Base-by-base conservation (phyloP, 1,140 invertebrate genomes). In the Drosophila sechellia region DNA sequence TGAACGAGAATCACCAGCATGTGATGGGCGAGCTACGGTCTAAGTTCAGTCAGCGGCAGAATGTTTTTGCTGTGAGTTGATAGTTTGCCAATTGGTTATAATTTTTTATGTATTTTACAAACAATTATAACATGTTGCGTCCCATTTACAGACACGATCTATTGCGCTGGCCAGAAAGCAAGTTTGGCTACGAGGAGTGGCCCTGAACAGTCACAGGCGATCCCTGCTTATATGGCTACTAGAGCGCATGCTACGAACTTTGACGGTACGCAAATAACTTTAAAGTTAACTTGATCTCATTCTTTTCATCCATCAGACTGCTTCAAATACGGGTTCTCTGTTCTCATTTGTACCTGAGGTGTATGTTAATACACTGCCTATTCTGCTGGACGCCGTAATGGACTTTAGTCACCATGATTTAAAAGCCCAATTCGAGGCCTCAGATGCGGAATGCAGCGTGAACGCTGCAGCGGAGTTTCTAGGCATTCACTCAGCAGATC, bases 281-380 rank as follows among this genome's bases (percentile, higher is more conserved):
- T 6, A 12, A n/a, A n/a, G n/a, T n/a, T n/a, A n/a, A n/a, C n/a
- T n/a, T 0, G 15, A 11, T 35, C 17, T 40, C 10, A 5, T 37
- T 8, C 31, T 27, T 27, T 27, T 5, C 8, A 6, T 8, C 8
- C 31, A 8, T 4, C 22, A 90, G 86, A 86, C 12, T 25, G 81
- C 90, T 5, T 95, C 95, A 4, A 77, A 90, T n/a, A 93, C 94
- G 42, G 95, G 95, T 11, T 93, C 94, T 4, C 93, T 97, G 35
- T 97, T 97, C 91, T 94, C 95, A 10, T 97, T 97, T 90, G 95
- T 97, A 13, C 97, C 97, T 2, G 96, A 97, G 71, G 96, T 96
- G 84, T 97, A 97, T 89, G 93, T 97, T 6, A 92, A 92, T 79
- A 85, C 86, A 12, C 48, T 92, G 20, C 92, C 92, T 2, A 91